A percentile compares a stretch with the other conserved stretches of the same genome.
phyloP scores from a whole-genome alignment of 2,888 invertebrate species.

The Tachystola acroxantha region DNA sequence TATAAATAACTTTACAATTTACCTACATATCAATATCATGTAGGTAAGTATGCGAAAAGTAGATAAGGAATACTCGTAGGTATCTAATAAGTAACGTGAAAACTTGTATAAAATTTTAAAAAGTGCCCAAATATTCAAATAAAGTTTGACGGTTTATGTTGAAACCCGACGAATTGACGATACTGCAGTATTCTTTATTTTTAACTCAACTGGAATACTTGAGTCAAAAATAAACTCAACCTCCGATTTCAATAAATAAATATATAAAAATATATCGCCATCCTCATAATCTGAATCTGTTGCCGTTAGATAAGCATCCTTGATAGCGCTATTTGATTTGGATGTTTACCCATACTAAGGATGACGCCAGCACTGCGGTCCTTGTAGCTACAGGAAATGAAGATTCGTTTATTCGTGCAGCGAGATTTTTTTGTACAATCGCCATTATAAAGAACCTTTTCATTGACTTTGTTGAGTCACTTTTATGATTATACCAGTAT shows the following conservation, averaged over 20 bases:
- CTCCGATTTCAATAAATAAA: not conserved
- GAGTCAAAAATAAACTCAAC: not conserved
- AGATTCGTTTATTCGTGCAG: constrained; percentile 7
- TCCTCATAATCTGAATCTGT: constrained; percentile 4
- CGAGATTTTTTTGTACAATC: not conserved
- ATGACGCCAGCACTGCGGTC: constrained; percentile 18
- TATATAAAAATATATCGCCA: not conserved
- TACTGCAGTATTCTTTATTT: too few relatives aligned
- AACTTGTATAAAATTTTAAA: too few relatives aligned
- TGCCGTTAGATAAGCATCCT: constrained; percentile 14
- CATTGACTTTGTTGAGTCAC: not conserved
- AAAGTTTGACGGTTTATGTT: too few relatives aligned
- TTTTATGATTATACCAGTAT: not conserved
- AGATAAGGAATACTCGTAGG: too few relatives aligned
- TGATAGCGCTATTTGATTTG: constrained; percentile 19
- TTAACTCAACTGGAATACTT: too few relatives aligned
- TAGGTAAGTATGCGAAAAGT: too few relatives aligned
- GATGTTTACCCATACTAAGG: constrained; percentile 15
- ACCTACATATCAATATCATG: too few relatives aligned
- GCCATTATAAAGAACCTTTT: not conserved
- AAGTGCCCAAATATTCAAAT: too few relatives aligned
- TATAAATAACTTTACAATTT: too few relatives aligned
- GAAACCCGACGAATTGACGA: too few relatives aligned
- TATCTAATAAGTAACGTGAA: too few relatives aligned
- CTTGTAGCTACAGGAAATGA: constrained; percentile 17